Conservation (phyloP, 2,113 vertebrate genomes). For the Hipposideros armiger region DNA sequence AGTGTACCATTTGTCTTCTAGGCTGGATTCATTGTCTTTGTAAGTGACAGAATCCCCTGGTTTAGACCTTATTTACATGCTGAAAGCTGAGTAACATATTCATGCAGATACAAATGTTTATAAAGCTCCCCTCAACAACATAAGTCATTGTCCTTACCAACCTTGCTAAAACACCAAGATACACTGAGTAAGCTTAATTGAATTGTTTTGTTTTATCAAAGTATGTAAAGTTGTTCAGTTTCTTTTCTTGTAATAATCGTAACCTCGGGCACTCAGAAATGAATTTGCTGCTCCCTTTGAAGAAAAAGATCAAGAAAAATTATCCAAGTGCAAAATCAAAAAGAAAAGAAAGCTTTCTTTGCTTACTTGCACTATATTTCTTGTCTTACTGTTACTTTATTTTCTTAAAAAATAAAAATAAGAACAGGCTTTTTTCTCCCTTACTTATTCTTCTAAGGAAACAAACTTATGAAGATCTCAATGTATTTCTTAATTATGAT, state of each 20-base stretch:
- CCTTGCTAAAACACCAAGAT: constrained; percentile 80
- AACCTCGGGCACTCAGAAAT: constrained; percentile 92
- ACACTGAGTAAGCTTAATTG: constrained; percentile 76
- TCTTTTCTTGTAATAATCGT: constrained; percentile 90
- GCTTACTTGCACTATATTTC: constrained; percentile 88
- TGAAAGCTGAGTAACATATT: background rate
- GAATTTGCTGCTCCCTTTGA: constrained; percentile 92
- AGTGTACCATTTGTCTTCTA: constrained; percentile 73
- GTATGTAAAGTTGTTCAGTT: constrained; percentile 85
- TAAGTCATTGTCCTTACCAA: constrained; percentile 76
- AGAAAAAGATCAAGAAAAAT: constrained; percentile 91
- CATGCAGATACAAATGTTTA: background rate
- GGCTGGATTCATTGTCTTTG: constrained; percentile 56
- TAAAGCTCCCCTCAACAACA: constrained; percentile 63
- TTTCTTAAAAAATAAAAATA: constrained; percentile 87
- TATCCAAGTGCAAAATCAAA: constrained; percentile 93
- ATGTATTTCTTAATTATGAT: background rate
- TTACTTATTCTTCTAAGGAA: background rate
- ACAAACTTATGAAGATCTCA: background rate
- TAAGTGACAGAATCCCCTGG: constrained; percentile 71
- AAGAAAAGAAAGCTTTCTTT: constrained; percentile 90
- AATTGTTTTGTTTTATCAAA: constrained; percentile 84
- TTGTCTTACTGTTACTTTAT: constrained; percentile 89
- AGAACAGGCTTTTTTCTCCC: constrained; percentile 79
- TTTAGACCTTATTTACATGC: constrained; percentile 14